These are phyloP conservation scores for Nannobrachium achirus DNA, from an alignment of 2,113 vertebrate genomes.

Conservation along the genomic window DNA sequence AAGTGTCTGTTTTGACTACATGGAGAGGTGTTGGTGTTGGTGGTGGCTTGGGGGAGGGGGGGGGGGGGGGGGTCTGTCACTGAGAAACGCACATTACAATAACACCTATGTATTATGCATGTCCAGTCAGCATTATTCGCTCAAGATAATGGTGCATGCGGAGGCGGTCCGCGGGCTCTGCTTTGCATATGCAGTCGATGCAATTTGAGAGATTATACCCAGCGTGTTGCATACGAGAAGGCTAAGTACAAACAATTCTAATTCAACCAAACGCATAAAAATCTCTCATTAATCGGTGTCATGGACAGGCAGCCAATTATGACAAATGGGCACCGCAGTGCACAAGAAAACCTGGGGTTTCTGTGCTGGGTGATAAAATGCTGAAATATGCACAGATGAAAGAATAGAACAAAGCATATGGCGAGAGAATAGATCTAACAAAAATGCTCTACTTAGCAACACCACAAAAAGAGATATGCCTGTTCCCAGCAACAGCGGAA, in stretches of 20 bases:
- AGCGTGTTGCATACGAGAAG: conserved; percentile 17
- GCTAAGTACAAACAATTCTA: conserved; percentile 16
- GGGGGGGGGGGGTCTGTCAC: conserved; percentile 49
- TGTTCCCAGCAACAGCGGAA: neutral
- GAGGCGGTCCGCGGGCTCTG: conserved; percentile 28
- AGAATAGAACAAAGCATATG: neutral
- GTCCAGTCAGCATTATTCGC: conserved; percentile 60
- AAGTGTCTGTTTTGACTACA: conserved; percentile 64
- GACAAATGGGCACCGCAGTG: conserved; percentile 5
- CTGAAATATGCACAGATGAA: neutral
- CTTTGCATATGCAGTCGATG: conserved; percentile 38
- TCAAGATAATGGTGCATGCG: conserved; percentile 54
- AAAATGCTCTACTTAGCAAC: neutral
- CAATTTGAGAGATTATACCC: conserved; percentile 41
- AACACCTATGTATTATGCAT: conserved; percentile 68
- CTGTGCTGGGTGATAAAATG: neutral
- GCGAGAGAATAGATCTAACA: neutral
- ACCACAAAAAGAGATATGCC: neutral
- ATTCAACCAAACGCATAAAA: conserved; percentile 26
- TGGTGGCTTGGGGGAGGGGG: conserved; percentile 7
- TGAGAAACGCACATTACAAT: conserved; percentile 45
- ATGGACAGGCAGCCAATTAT: conserved; percentile 4
- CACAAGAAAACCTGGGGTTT: neutral
- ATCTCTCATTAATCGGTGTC: conserved; percentile 16
- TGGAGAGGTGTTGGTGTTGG: conserved; percentile 20